Percentiles rank a stretch among this genome's conserved stretches.
These are phyloP conservation scores for Ferrisia virgata DNA, from an alignment of 2,888 invertebrate genomes.

Conservation along the genomic window DNA sequence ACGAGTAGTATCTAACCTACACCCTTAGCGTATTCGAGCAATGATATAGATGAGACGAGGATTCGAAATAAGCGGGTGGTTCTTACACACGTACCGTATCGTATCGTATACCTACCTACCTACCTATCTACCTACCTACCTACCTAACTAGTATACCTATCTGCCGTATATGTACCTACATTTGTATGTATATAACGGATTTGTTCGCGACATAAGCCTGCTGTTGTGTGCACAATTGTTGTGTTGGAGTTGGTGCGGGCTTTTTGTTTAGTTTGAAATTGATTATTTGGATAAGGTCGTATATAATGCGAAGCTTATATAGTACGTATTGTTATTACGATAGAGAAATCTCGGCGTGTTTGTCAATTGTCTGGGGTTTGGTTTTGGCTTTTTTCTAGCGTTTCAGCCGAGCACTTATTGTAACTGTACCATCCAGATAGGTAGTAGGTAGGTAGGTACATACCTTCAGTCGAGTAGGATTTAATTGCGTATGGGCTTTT, in stretches of 20 bases:
- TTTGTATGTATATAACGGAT: neutral
- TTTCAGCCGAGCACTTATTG: neutral
- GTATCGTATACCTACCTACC: no score
- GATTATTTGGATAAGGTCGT: slow-evolving; percentile 6
- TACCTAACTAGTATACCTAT: no score
- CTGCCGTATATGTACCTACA: neutral
- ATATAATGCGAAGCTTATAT: neutral
- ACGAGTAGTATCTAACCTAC: no score
- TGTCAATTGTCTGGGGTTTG: neutral
- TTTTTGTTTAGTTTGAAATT: slow-evolving; percentile 12
- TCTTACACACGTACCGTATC: no score
- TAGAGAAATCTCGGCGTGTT: neutral
- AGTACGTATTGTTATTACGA: neutral
- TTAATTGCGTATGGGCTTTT: neutral
- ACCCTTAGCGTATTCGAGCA: neutral
- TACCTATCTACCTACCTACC: no score
- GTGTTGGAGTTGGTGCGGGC: neutral
- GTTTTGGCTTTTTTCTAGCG: neutral
- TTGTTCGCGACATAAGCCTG: neutral
- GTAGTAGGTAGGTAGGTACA: no score
- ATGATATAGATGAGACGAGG: neutral
- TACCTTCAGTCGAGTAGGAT: neutral
- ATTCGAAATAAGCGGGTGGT: no score
- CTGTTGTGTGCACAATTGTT: neutral
- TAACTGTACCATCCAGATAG: neutral